Evolutionary conservation across 1,140 invertebrate species (phyloP).

Genomic region (Berghia stephanieae): DNA sequence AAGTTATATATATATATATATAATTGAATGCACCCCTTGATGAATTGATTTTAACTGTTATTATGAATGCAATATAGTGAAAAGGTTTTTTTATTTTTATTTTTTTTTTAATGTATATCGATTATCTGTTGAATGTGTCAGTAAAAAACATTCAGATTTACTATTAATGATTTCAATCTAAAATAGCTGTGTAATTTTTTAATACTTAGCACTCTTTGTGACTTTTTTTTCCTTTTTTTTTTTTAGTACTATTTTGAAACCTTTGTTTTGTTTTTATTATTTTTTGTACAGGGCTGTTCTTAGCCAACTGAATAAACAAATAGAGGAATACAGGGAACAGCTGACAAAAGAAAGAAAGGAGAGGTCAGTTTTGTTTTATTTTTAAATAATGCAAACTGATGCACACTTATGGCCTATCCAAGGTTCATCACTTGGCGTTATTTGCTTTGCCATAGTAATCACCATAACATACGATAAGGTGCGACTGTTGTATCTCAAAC

Average conservation of each 20-base stretch:
- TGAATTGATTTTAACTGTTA: too few species aligned
- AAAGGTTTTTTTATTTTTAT: conserved; percentile 4
- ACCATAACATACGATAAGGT: too few species aligned
- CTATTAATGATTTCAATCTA: not conserved
- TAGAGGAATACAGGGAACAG: conserved; percentile 58
- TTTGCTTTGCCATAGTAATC: too few species aligned
- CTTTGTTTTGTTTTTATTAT: too few species aligned
- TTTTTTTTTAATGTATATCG: not conserved
- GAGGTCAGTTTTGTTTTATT: conserved; percentile 47
- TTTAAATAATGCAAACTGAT: not conserved
- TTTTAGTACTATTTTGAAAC: not conserved
- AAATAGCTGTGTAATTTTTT: not conserved
- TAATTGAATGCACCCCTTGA: too few species aligned
- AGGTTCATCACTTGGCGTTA: not conserved
- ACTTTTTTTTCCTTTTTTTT: not conserved
- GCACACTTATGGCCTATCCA: not conserved
- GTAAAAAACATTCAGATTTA: not conserved
- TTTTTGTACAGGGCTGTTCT: conserved; percentile 54
- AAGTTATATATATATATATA: conserved; percentile 38
- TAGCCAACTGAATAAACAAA: conserved; percentile 57
- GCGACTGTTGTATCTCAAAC: too few species aligned
- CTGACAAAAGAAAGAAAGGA: conserved; percentile 61
- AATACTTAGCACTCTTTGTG: not conserved
- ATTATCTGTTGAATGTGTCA: not conserved
- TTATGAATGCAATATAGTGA: too few species aligned